Evolutionary conservation across 2,888 invertebrate species (phyloP).

Genomic region (Heliconius sara): DNA sequence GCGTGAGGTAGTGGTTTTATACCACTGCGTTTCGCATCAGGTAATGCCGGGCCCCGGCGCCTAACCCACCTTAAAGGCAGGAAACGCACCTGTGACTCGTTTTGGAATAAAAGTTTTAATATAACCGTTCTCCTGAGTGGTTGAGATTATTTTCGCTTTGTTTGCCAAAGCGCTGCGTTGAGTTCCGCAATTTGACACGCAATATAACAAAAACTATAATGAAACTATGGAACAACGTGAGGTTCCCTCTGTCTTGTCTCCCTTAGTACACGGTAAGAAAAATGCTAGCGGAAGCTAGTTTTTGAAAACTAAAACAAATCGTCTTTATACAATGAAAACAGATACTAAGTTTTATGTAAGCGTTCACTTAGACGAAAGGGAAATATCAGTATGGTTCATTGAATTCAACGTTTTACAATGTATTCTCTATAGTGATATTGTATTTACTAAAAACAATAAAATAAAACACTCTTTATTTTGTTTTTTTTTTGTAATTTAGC

Average conservation of each 20-base stretch:
- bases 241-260: background rate
- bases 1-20: no score
- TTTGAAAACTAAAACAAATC: background rate
- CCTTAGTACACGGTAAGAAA: no score
- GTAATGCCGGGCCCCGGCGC: no score
- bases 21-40: no score
- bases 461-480: background rate
- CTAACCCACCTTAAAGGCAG: no score
- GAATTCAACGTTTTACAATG: constrained; percentile 43
- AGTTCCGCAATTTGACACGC: background rate
- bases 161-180: background rate
- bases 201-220: no score
- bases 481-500: no score
- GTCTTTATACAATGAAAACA: constrained; percentile 24
- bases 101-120: no score
- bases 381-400: constrained; percentile 43
- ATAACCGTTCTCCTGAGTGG: no score
- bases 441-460: constrained; percentile 12
- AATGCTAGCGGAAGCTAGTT: no score
- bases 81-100: no score
- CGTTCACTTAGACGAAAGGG: constrained; percentile 45
- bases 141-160: no score
- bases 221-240: background rate
- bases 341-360: constrained; percentile 41
- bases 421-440: constrained; percentile 23